Evolutionary conservation across 1,140 invertebrate genomes (phyloP), one percentile per base, ranked within the genome.

Genomic region (Heliconius nattereri): DNA sequence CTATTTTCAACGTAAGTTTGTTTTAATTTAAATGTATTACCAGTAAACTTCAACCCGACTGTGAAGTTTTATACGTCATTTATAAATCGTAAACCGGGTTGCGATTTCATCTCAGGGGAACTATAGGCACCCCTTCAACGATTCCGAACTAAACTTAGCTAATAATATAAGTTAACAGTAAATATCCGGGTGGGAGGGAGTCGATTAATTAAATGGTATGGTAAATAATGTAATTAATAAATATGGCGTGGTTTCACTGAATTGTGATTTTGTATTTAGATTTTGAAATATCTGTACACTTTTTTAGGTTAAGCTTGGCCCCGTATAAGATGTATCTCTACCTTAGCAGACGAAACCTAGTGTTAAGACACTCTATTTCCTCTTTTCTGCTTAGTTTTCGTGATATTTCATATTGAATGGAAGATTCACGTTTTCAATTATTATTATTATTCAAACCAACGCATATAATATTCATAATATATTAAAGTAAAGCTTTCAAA

Each of bases 91-190:
- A 84, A 84, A 84, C 81, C 78, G 70, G 77, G 81, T 81, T 79
- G 78, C 80, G 81, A 80, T 77, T 82, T 82, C 76, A 74, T 80
- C 86, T 82, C 82, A 20, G 71, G 84, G 85, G 84, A 74, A 81
- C 83, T 75, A 83, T 85, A 83, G 78, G 79, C 79, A 72, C 81
- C 79, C 83, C 78, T 72, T 78, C 60, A 76, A 71, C 84, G 83
- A 80, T 85, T 81, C 73, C 80, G 74, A 86, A 85, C 87, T 86
- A 86, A 90, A 89, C 80, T 90, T 84, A 71, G 78, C 84, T 84
- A 86, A 89, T 89, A 88, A 90, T 86, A 87, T 85, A 85, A 87
- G 81, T 88, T 87, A 32, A 80, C 85, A 88, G 86, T 86, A 81
- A 85, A 85, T 86, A 84, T 82, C 81, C 66, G 73, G 60, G 78